Percentiles rank a stretch among this genome's conserved stretches.
Conservation (phyloP, 2,113 vertebrate genomes). For the Megatriorchis doriae region DNA sequence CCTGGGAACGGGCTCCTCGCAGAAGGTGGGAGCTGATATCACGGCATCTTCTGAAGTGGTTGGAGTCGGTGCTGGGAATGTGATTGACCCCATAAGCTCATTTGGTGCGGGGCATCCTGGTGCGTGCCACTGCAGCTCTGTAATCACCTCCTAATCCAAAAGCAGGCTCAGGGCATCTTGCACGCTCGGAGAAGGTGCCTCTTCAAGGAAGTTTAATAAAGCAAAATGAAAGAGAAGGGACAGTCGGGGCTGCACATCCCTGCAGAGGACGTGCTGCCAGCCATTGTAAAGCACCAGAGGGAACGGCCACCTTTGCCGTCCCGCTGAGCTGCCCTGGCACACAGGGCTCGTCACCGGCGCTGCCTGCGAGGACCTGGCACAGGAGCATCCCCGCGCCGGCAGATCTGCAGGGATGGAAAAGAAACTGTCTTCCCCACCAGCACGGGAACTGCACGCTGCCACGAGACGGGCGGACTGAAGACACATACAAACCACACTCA, state of each 20-base stretch:
- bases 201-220: background rate
- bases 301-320: rapidly evolving
- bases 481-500: rapidly evolving
- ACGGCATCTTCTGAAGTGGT: background rate
- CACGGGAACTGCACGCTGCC: rapidly evolving
- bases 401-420: background rate
- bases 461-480: rapidly evolving
- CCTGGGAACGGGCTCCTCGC: background rate
- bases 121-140: background rate
- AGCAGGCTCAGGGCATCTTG: background rate
- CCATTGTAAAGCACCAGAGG: rapidly evolving
- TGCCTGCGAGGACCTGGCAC: background rate
- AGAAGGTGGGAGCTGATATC: background rate
- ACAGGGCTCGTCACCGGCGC: rapidly evolving
- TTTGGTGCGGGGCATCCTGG: background rate
- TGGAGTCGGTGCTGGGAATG: background rate
- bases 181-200: rapidly evolving
- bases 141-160: constrained; percentile 6
- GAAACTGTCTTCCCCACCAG: background rate
- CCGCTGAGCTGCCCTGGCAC: background rate
- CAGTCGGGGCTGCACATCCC: background rate
- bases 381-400: background rate
- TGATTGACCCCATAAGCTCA: background rate
- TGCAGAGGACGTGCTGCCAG: rapidly evolving
- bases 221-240: background rate